Evolutionary conservation across 2,888 invertebrate genomes (phyloP), one percentile per base, ranked within the genome.

Genomic region (Pseudoips prasinana): DNA sequence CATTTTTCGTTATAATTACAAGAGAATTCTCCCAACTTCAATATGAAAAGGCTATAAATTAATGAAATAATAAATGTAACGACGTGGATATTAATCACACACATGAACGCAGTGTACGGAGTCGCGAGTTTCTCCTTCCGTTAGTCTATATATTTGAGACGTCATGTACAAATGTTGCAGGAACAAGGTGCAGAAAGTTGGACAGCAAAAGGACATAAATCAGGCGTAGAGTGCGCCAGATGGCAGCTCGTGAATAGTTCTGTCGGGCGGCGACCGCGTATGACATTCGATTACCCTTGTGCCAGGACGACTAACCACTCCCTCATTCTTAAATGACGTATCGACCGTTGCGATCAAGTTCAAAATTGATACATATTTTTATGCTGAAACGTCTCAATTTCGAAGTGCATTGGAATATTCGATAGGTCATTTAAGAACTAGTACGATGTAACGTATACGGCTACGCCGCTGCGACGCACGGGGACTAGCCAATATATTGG

Each of bases 151-250:
- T 73, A 82, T 83, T 78, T 70, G 67, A 73, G 76, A 74, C 65
- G 84, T 81, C 86, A 70, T 68, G 74, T 75, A 77, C 86, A 84
- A 79, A 72, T 85, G 86, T 74, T 75, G 67, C 81, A 72, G 71
- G 69, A 76, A 79, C 80, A 75, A 78, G 84, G 83, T 81, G 82
- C 78, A 75, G 81, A 83, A 85, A 85, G 78, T 85, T 82, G 76
- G 80, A 76, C 80, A 75, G 75, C 64, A 57, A 67, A 60, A 66
- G 67, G 70, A 76, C 70, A 85, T 87, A 86, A 86, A 86, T 87
- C 82, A 82, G 64, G 62, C 64, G 65, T 54, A 53, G 68, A 69
- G 65, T 61, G 70, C 72, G 69, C 65, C 75, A 67, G 72, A 72
- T 73, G 75, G 73, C 74, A 67, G 65, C 60, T 66, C 55, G 65